These are phyloP conservation scores for Antheraea yamamai DNA, from an alignment of 2,888 invertebrate species.

Conservation along the genomic window DNA sequence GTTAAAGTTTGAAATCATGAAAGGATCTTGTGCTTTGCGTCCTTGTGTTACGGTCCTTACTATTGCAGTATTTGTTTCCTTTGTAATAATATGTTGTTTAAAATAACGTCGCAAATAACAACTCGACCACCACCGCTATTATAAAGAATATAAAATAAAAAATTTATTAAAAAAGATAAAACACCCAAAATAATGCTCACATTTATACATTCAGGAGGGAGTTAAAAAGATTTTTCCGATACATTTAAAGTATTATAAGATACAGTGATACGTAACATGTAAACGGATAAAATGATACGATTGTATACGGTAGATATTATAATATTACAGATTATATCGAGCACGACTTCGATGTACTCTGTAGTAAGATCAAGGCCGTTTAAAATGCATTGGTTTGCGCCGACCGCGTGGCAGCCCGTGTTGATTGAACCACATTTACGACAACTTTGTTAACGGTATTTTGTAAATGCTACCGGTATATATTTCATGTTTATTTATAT, in stretches of 20 bases:
- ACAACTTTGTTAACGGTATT: conserved; percentile 2
- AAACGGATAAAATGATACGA: not conserved
- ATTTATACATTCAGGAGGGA: too few relatives aligned
- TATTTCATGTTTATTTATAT: not conserved
- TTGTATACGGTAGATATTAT: not conserved
- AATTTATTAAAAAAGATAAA: too few relatives aligned
- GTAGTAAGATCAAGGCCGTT: conserved; percentile 4
- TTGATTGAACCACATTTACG: conserved; percentile 5
- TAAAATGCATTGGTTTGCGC: not conserved
- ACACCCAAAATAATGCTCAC: too few relatives aligned
- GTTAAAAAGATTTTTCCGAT: not conserved
- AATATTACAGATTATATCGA: not conserved
- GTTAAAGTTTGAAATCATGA: too few relatives aligned
- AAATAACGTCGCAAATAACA: too few relatives aligned
- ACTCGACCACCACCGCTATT: too few relatives aligned
- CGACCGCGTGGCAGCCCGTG: not conserved
- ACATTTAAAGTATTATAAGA: not conserved
- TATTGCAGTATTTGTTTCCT: too few relatives aligned
- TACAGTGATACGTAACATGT: not conserved
- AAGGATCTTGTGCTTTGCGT: too few relatives aligned
- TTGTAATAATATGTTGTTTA: too few relatives aligned
- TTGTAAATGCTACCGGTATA: not conserved
- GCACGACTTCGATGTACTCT: not conserved
- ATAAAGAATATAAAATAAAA: too few relatives aligned
- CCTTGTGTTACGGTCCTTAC: too few relatives aligned